Conservation (phyloP, 2,113 vertebrate genomes). For the Amblyornis subalaris region DNA sequence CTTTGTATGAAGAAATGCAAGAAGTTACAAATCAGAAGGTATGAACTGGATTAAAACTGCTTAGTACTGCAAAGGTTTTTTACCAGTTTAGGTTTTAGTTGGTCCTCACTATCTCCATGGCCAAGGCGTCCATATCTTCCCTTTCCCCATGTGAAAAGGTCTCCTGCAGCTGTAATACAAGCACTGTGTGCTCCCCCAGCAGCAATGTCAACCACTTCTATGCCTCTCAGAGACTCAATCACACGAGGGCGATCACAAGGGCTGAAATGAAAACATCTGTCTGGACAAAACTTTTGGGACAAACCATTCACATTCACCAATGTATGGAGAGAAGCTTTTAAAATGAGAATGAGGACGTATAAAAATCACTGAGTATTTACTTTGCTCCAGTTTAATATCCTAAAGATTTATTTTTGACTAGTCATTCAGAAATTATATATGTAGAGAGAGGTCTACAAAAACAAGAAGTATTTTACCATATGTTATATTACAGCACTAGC, state of each 20-base stretch:
- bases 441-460: neutral
- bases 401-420: neutral
- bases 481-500: neutral
- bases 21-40: neutral
- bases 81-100: slow-evolving; percentile 95
- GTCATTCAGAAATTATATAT: neutral
- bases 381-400: neutral
- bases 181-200: slow-evolving; percentile 96
- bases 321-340: neutral
- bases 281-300: neutral
- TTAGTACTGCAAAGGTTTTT: neutral
- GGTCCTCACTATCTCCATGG: slow-evolving; percentile 96
- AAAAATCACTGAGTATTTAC: neutral
- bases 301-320: neutral
- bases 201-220: slow-evolving; percentile 94
- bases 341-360: neutral
- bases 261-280: slow-evolving; percentile 66
- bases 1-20: neutral
- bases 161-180: slow-evolving; percentile 92
- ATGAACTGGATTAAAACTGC: neutral
- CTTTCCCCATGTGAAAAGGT: slow-evolving; percentile 98
- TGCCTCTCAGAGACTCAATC: slow-evolving; percentile 91
- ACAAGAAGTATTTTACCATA: neutral
- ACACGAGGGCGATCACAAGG: slow-evolving; percentile 96
- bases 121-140: slow-evolving; percentile 94